Percentiles rank a stretch among this genome's conserved stretches.
These are phyloP conservation scores for Odontothrips loti DNA, from an alignment of 2,888 invertebrate genomes.

Conservation along the genomic window DNA sequence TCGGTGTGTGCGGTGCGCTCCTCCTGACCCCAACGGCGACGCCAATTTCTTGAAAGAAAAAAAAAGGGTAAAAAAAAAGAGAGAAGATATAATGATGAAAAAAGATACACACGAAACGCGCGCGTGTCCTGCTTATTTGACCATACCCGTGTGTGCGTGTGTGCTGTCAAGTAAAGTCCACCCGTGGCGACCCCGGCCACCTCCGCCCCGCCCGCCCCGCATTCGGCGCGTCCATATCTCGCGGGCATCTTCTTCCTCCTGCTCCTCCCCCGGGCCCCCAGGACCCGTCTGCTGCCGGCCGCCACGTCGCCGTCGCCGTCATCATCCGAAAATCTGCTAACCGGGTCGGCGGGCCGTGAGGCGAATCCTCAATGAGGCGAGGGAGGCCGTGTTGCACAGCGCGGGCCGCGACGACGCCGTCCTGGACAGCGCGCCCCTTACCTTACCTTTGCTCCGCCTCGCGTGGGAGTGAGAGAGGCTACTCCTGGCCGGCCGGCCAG, in stretches of 20 bases:
- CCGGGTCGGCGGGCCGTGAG: not conserved
- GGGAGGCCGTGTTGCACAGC: not conserved
- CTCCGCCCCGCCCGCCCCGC: not conserved
- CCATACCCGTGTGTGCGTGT: too few species aligned
- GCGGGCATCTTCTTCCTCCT: not conserved
- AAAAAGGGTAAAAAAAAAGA: too few species aligned
- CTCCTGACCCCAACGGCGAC: too few species aligned
- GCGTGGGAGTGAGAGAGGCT: not conserved
- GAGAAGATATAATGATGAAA: too few species aligned
- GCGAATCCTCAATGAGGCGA: slow-evolving; percentile 1
- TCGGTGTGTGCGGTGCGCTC: too few species aligned
- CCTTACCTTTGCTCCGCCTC: not conserved
- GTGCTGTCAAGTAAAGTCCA: too few species aligned
- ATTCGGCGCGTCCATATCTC: not conserved
- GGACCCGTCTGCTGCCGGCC: not conserved
- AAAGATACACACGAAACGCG: too few species aligned
- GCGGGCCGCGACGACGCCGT: not conserved
- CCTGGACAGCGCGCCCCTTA: not conserved
- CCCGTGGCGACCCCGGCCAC: too few species aligned
- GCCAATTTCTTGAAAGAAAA: too few species aligned
- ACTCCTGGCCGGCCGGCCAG: not conserved
- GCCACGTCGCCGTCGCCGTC: not conserved
- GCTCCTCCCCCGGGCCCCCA: too few species aligned
- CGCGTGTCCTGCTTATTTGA: too few species aligned
- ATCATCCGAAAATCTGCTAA: slow-evolving; percentile 5